Evolutionary conservation across 2,888 invertebrate species (phyloP).

Genomic region (Endomychus coccineus): DNA sequence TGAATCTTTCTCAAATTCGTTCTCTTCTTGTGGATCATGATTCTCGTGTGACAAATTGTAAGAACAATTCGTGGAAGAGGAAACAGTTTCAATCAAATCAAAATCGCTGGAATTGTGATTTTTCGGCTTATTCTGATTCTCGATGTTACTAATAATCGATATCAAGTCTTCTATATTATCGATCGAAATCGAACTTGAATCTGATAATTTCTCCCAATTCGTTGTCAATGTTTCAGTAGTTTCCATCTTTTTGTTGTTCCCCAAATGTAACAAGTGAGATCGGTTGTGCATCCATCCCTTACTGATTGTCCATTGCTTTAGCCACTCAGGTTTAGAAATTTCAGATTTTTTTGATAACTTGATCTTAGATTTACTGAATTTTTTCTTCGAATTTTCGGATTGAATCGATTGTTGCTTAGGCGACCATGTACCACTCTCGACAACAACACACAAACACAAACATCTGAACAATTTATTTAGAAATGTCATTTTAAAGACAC

Average conservation of each 20-base stretch:
- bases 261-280: slow-evolving; percentile 36
- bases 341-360: slow-evolving; percentile 10
- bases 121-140: not conserved
- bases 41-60: too few relatives aligned
- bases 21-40: not conserved
- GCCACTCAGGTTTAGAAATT: slow-evolving; percentile 36
- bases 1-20: slow-evolving; percentile 5
- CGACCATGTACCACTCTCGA: slow-evolving; percentile 37
- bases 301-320: slow-evolving; percentile 44
- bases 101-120: slow-evolving; percentile 21
- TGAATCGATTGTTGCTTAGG: slow-evolving; percentile 19
- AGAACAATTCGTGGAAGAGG: slow-evolving; percentile 8
- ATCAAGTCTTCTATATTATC: slow-evolving; percentile 39
- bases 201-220: slow-evolving; percentile 18
- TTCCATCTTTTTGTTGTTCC: slow-evolving; percentile 11
- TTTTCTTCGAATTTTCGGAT: slow-evolving; percentile 5
- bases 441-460: slow-evolving; percentile 36
- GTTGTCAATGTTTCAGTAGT: slow-evolving; percentile 9
- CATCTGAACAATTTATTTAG: slow-evolving; percentile 27
- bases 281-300: slow-evolving; percentile 44
- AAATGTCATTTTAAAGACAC: slow-evolving; percentile 20
- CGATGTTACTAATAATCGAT: slow-evolving; percentile 26
- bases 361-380: slow-evolving; percentile 5
- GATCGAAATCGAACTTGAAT: slow-evolving; percentile 33
- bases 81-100: slow-evolving; percentile 25